Base-by-base conservation (phyloP, 2,113 vertebrate species). In the Cynocephalus volans region DNA sequence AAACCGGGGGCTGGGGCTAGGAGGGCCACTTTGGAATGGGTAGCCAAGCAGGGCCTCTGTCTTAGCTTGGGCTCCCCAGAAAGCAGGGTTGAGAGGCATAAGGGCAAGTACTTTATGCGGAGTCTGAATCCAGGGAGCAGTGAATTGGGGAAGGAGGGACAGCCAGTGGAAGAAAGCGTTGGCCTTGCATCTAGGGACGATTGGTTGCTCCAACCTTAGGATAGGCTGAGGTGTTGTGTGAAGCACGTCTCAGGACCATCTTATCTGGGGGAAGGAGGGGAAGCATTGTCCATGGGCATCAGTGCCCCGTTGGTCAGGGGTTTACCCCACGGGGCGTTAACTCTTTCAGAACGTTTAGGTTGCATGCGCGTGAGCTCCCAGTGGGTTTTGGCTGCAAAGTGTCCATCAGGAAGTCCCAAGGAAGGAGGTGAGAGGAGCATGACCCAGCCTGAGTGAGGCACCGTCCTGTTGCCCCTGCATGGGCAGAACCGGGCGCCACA, bases 361-460 rank as follows among this genome's bases (percentile, higher is more conserved):
- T 23, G 17, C 18, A 11, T 24, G 31, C 0, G 9, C 0, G 7
- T 28, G 58, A 58, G 41, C 31, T 75, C 33, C 0, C 0, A 1
- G n/a, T 13, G 24, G 70, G 58, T 60, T 69, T 87, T 28, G 41
- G 28, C 48, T 0, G 6, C 7, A 52, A 45, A 17, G 17, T 0
- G 10, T 82, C 62, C 19, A 18, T 1, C 0, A 3, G 75, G 86
- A 52, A 31, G 28, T 18, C 56, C 75, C 48, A 3, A 8, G 8
- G 92, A 28, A 4, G 94, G 15, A 33, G 45, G 52, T 11, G 50
- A 67, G 21, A 45, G 0, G 6, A 3, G 26, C 1, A 0, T 0
- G 80, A 23, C 26, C 54, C 56, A 3, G 8, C 21, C 14, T 0
- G 1, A 23, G 9, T 4, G 12, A 62, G 73, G 36, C 36, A 2